Base-by-base conservation (phyloP, 2,888 invertebrate species). In the Leptinotarsa peninsularis region DNA sequence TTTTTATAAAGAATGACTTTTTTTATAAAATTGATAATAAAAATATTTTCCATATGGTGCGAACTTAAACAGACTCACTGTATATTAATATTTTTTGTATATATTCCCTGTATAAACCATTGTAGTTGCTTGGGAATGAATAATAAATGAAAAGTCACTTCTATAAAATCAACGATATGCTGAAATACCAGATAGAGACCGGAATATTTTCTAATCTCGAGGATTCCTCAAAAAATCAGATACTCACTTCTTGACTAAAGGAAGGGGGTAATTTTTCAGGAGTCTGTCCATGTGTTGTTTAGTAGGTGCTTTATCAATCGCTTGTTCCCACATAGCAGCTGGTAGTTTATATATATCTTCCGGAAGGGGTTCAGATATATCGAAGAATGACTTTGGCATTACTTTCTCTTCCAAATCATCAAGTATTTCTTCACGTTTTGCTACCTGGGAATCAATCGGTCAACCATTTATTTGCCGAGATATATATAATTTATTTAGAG, bases 291-390 rank as follows among this genome's bases (percentile, higher is more conserved):
- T 83, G 52, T 86, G 81, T 60, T 84, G 84, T 73, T 83, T 86
- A 4, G 78, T 82, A 0, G 88, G 88, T 21, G 84, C 83, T 76
- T 86, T 85, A 69, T 86, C 86, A 63, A 88, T 88, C 4, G 85
- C 87, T 75, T 87, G 87, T 70, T 87, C 86, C 88, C 88, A 89
- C 88, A 89, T 88, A 4, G 84, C 84, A 0, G 84, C 82, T 2
- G 88, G 88, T 56, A 88, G 76, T 67, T 85, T 83, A 67, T 85
- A 84, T 70, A 82, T 84, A 66, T 88, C 87, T 49, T 84, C 83
- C 33, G 85, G 84, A 4, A 81, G 79, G 14, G 82, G 71, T 4
- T 81, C 79, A 1, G 87, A 85, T 15, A 82, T 78, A 33, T 87
- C 87, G 75, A 88, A 87, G 80, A 87, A 84, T 10, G 87, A 87